phyloP scores from a whole-genome alignment of 2,113 vertebrate genomes.

The Bothrops jararaca region DNA sequence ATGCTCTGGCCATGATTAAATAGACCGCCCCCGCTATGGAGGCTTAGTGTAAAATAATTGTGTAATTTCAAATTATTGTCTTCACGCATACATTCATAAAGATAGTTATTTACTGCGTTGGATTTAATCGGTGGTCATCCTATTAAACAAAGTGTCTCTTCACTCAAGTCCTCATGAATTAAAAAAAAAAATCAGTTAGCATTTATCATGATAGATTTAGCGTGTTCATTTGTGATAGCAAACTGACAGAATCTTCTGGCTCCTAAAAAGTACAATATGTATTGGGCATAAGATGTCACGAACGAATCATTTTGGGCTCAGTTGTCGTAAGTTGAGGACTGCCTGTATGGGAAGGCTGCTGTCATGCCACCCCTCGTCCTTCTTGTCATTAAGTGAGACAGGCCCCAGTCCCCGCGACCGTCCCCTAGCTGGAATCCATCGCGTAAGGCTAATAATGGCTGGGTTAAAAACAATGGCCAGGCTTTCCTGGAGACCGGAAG shows the following conservation, averaged over 20 bases:
- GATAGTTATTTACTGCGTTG: constrained; percentile 6
- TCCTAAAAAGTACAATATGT: neutral
- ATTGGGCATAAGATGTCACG: too few species aligned
- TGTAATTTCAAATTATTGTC: neutral
- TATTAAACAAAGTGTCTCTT: constrained; percentile 59
- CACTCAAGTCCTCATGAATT: constrained; percentile 45
- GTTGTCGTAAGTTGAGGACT: too few species aligned
- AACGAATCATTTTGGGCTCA: neutral
- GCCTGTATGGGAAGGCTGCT: too few species aligned
- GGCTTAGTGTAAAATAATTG: neutral
- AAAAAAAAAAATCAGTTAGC: constrained; percentile 41
- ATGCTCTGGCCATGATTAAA: neutral
- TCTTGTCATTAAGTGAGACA: too few species aligned
- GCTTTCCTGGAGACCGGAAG: too few species aligned
- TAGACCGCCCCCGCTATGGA: neutral
- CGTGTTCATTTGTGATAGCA: neutral
- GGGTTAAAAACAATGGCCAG: too few species aligned
- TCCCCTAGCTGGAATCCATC: too few species aligned
- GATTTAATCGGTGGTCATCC: constrained; percentile 45
- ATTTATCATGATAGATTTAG: neutral
- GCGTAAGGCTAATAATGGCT: too few species aligned
- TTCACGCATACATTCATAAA: neutral
- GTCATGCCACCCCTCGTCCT: too few species aligned
- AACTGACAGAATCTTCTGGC: neutral
- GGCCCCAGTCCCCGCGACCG: too few species aligned